Conservation (phyloP, 1,140 invertebrate genomes). For the Drosophila mayri region DNA sequence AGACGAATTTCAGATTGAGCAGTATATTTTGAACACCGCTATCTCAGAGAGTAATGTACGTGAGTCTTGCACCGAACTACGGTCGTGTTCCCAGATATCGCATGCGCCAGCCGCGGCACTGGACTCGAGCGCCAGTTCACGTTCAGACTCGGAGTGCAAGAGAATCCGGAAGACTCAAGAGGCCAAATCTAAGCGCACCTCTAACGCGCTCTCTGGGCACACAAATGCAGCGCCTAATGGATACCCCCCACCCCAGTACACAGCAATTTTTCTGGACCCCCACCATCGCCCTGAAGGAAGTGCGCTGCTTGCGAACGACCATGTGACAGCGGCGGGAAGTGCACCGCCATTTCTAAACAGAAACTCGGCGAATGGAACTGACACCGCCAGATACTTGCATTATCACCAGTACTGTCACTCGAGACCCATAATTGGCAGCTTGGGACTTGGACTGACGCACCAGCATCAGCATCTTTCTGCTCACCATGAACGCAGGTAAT, state of each 20-base stretch:
- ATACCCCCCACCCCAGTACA: constrained; percentile 74
- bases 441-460: constrained; percentile 34
- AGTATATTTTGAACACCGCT: constrained; percentile 68
- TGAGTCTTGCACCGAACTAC: constrained; percentile 64
- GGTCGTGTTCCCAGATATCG: neutral
- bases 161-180: constrained; percentile 62
- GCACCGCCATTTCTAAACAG: constrained; percentile 49
- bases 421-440: constrained; percentile 41
- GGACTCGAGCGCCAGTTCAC: constrained; percentile 62
- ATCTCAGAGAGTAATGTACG: constrained; percentile 74
- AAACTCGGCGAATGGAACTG: constrained; percentile 13
- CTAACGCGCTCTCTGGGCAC: constrained; percentile 17
- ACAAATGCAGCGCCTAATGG: constrained; percentile 9
- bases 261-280: constrained; percentile 68
- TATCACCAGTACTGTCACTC: constrained; percentile 75
- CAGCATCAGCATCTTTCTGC: constrained; percentile 45
- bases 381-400: constrained; percentile 57
- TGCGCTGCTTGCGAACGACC: constrained; percentile 33
- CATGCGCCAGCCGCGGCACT: neutral
- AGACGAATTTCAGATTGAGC: constrained; percentile 62
- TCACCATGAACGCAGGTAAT: constrained; percentile 61
- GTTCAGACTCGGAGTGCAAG: constrained; percentile 52
- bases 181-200: constrained; percentile 50
- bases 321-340: constrained; percentile 39
- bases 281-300: constrained; percentile 45